Base-by-base conservation (phyloP, 92 coral and sea anemone species). In the Galaxea fascicularis region DNA sequence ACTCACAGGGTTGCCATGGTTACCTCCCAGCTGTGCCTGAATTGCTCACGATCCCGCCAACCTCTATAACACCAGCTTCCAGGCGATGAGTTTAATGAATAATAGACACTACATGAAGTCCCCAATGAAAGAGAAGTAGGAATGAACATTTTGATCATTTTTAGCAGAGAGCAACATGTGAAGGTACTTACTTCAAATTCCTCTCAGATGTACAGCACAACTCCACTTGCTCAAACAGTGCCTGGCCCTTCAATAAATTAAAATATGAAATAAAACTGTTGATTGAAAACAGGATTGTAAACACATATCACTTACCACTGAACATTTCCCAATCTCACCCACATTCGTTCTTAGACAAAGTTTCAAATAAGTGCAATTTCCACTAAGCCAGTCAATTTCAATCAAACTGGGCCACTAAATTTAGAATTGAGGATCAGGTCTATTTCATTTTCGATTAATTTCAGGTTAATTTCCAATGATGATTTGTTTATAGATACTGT, bases 101-200 rank as follows among this genome's bases (percentile, higher is more conserved):
- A n/a, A n/a, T n/a, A n/a, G n/a, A n/a, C n/a, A n/a, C n/a, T n/a
- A n/a, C n/a, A n/a, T n/a, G n/a, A n/a, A n/a, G n/a, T n/a, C n/a
- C n/a, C n/a, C n/a, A n/a, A n/a, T n/a, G n/a, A n/a, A n/a, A n/a
- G n/a, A n/a, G n/a, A n/a, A 35, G 41, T 2, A 35, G 41, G 41
- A 35, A 35, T 35, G 6, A 35, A 35, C 6, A 6, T 35, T 35
- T 45, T 24, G 46, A n/a, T n/a, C n/a, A 14, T 13, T 12, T 9
- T 21, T 6, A 35, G 30, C 17, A 5, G 26, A 73, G 4, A 58
- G 5, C 7, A 21, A 73, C 5, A n/a, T 54, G 0, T 15, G 6
- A 17, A 35, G 21, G 14, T 25, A 87, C 97, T 82, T 76, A 94
- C 98, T 92, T 92, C n/a, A 87, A 59, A 73, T 94, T 94, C 71